Conservation (phyloP, 30 jellyfish, hydroid and myxozoan species). For the Turritopsis rubra region DNA sequence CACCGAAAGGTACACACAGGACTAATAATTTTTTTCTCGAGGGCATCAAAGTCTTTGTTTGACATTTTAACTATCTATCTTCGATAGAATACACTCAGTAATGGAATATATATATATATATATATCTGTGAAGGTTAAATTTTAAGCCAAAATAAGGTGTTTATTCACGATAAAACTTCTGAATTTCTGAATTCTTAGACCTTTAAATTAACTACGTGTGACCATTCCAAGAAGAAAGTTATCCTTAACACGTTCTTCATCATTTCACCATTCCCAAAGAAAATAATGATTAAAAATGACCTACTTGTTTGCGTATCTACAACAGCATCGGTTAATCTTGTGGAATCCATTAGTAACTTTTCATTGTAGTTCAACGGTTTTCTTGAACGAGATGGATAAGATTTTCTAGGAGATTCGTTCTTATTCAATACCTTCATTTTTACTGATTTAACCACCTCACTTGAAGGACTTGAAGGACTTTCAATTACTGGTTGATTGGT, state of each 20-base stretch:
- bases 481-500: not conserved
- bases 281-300: not conserved
- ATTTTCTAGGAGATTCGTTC: not conserved
- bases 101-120: too few relatives aligned
- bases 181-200: too few relatives aligned
- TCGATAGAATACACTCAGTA: not conserved
- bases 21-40: not conserved
- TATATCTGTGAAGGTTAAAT: too few relatives aligned
- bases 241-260: not conserved
- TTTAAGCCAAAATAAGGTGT: too few relatives aligned
- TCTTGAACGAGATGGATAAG: not conserved
- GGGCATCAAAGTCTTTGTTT: too few relatives aligned
- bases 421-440: not conserved
- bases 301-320: not conserved
- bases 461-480: not conserved
- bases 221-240: too few relatives aligned
- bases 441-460: not conserved
- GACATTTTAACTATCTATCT: too few relatives aligned
- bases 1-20: too few relatives aligned
- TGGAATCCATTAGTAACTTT: not conserved
- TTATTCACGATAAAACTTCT: too few relatives aligned
- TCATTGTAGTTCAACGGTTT: not conserved
- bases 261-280: not conserved
- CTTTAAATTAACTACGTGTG: too few relatives aligned
- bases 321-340: not conserved